phyloP scores from a whole-genome alignment of 2,113 vertebrate species.

The Vimba vimba region DNA sequence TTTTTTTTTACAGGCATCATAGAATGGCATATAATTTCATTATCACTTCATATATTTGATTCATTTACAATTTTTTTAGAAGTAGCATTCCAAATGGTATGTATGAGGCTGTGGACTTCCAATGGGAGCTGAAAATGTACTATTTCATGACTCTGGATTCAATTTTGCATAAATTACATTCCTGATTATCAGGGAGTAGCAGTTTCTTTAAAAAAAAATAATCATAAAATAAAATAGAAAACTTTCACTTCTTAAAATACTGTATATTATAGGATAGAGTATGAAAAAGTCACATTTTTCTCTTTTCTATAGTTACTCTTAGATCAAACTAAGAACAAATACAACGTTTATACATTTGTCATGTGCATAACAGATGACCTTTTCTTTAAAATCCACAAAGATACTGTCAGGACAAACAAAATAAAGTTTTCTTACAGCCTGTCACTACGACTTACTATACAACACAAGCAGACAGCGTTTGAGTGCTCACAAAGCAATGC shows the following conservation, averaged over 20 bases:
- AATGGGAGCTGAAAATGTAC: neutral
- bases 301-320: neutral
- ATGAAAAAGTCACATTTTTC: neutral
- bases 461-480: constrained; percentile 6
- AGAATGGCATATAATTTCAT: neutral
- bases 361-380: constrained; percentile 61
- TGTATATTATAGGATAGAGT: neutral
- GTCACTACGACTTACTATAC: constrained; percentile 8
- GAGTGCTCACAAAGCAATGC: constrained; percentile 19
- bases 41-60: neutral
- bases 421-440: neutral
- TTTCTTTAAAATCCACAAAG: constrained; percentile 44
- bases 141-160: neutral
- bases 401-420: neutral
- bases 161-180: neutral
- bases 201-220: neutral
- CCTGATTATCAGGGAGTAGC: neutral
- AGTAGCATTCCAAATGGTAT: neutral
- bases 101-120: neutral
- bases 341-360: constrained; percentile 47
- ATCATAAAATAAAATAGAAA: constrained; percentile 21
- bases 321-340: constrained; percentile 48
- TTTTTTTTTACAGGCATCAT: neutral
- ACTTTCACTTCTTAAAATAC: constrained; percentile 43
- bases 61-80: neutral